Base-by-base conservation (phyloP, 2,797 vertebrate genomes). In the Neosilurus mollespiculum region DNA sequence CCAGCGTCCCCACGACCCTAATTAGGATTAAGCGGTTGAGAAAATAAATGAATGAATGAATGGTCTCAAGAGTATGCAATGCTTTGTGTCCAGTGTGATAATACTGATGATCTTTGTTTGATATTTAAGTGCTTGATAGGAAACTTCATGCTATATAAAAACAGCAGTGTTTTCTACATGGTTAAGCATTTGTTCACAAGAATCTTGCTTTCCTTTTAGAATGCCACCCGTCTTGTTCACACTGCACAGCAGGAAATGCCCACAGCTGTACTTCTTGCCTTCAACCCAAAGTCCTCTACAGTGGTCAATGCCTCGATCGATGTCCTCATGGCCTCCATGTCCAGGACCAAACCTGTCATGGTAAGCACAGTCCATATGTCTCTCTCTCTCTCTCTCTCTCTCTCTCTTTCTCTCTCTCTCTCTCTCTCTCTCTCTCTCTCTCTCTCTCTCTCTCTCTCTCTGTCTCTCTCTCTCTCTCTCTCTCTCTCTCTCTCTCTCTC, bases 221-320 rank as follows among this genome's bases (percentile, higher is more conserved):
- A 83, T 99, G 98, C 88, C 94, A 98, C 79, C 66, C 91, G 10
- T 96, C 96, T 67, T 99, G 98, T 58, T 85, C 86, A 6, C 84
- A 62, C 30, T 99, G 98, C 0, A 34, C 80, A 0, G 96, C 95
- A 18, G 93, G 77, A 2, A 91, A 93, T 7, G 86, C 91, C 0
- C 91, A 88, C 58, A 94, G 95, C 90, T 99, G 98, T 18, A 95
- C 93, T 0, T 91, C 92, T 59, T 99, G 98, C 26, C 7, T 14
- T 0, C 54, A 90, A 12, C n/a, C 91, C 1, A 88, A 51, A 0
- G 80, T 91, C 80, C 93, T 98, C 59, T 87, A 94, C 2, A 90
- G 91, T 49, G 95, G 94, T 49, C 90, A 81, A 0, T 99, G 98
- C 66, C 87, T 94, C 58, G 75, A 90, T 0, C 49, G 43, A 26